Percentiles rank a stretch among this genome's conserved stretches.
Evolutionary conservation across 2,797 vertebrate species (phyloP).

Genomic region (Mus spretus): DNA sequence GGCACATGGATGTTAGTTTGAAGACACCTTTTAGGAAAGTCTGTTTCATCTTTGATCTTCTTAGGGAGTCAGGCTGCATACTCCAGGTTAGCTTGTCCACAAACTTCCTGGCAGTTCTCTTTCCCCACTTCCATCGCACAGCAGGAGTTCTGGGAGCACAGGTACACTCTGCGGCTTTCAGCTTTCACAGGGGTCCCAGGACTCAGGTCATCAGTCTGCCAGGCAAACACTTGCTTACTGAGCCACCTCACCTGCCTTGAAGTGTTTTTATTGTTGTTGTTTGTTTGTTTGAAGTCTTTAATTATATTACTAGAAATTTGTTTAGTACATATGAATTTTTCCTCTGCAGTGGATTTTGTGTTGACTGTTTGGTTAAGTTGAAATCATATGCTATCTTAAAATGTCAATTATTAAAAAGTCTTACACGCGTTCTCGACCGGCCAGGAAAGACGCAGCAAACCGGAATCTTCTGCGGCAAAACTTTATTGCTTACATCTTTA

Average conservation of each 20-base stretch:
- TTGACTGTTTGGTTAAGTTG: constrained; percentile 55
- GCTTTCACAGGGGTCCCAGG: background rate
- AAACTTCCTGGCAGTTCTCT: background rate
- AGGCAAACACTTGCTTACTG: background rate
- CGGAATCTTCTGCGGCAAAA: no score
- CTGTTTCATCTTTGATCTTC: background rate
- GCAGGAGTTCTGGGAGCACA: background rate
- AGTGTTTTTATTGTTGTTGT: background rate
- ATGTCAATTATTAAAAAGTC: background rate
- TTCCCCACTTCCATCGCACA: background rate
- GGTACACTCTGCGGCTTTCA: background rate
- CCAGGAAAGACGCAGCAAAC: no score
- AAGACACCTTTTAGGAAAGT: background rate
- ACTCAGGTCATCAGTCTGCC: background rate
- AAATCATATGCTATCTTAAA: constrained; percentile 8
- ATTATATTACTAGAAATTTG: background rate
- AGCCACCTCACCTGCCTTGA: background rate
- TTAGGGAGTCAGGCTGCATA: no score
- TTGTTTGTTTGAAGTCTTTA: background rate
- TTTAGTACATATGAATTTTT: constrained; percentile 8
- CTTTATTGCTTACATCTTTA: no score
- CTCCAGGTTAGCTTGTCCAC: background rate
- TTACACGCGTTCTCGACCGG: no score
- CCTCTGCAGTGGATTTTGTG: background rate
- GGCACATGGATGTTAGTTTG: background rate